Evolutionary conservation across 2,113 vertebrate species (phyloP), one percentile per base, ranked within the genome.

Genomic region (Bufo gargarizans): DNA sequence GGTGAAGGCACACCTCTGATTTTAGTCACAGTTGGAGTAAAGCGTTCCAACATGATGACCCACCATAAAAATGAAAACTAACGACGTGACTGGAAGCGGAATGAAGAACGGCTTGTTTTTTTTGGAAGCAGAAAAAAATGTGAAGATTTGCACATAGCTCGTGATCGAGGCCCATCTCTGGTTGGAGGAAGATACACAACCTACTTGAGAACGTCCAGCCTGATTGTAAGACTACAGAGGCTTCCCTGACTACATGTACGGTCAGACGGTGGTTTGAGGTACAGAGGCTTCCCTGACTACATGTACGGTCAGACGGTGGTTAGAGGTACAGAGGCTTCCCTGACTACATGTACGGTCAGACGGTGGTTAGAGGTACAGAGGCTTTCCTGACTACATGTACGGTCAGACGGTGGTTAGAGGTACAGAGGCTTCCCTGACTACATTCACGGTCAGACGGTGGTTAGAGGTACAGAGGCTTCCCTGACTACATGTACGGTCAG

Each of bases 41-140:
- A 20, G 71, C 90, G 49, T 53, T 88, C 58, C 74, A 55, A 89
- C 81, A 80, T 88, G 20, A 12, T 89, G 90, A 91, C 86, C 78
- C 88, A 88, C 49, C 6, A 90, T 85, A 89, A 90, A 76, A 92
- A 89, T 71, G 88, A 71, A 17, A 79, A 61, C 3, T 89, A 72
- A 77, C 82, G 88, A 56, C 7, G 0, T 72, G 58, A 87, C 84
- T 61, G 80, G 22, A 47, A 84, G 45, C 10, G 12, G 86, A 74
- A 69, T n/a, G 0, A 0, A 2, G 79, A 9, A 17, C 67, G 56
- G 14, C 0, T 33, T 53, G 45, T 67, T n/a, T 55, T 84, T 71
- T 69, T 50, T 47, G n/a, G 10, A 84, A 55, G 82, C 49, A 55
- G 56, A 81, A 81, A 81, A 81, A 81, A 81, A 81, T 61, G 72